Percentiles rank a stretch among this genome's conserved stretches.
Conservation (phyloP, 2,113 vertebrate genomes). For the Phaethon lepturus region DNA sequence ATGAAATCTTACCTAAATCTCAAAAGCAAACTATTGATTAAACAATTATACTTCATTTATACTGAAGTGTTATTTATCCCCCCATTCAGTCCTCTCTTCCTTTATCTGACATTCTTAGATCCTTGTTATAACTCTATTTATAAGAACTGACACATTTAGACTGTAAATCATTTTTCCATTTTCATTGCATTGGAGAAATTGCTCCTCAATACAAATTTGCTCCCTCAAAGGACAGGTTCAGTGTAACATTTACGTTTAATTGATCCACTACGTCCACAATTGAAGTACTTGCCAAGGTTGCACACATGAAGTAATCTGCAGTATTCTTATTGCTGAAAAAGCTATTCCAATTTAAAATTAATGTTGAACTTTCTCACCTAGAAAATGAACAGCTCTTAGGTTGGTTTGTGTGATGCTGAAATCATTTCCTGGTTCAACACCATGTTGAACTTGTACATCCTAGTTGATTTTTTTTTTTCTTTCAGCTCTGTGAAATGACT, state of each 20-base stretch:
- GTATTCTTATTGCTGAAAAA: slow-evolving; percentile 20
- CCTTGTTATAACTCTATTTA: slow-evolving; percentile 8
- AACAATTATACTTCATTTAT: slow-evolving; percentile 56
- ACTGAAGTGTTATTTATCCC: background rate
- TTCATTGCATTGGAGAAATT: slow-evolving; percentile 37
- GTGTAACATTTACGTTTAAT: background rate
- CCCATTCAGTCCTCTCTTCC: background rate
- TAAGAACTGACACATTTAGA: slow-evolving; percentile 18
- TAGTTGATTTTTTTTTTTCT: background rate
- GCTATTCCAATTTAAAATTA: background rate
- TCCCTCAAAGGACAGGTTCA: slow-evolving; percentile 2
- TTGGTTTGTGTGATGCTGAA: background rate
- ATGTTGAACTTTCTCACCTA: background rate
- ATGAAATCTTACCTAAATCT: slow-evolving; percentile 49
- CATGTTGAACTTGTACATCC: background rate
- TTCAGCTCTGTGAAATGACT: background rate
- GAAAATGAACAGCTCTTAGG: background rate
- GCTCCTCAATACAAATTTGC: slow-evolving; percentile 13
- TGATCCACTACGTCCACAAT: background rate
- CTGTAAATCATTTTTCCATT: slow-evolving; percentile 61
- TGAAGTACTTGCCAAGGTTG: background rate
- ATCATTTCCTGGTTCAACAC: background rate
- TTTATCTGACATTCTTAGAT: slow-evolving; percentile 37
- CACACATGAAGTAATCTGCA: background rate
- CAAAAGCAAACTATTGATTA: slow-evolving; percentile 53